Evolutionary conservation across 2,113 vertebrate species (phyloP).

Genomic region (Ammodytes dubius): DNA sequence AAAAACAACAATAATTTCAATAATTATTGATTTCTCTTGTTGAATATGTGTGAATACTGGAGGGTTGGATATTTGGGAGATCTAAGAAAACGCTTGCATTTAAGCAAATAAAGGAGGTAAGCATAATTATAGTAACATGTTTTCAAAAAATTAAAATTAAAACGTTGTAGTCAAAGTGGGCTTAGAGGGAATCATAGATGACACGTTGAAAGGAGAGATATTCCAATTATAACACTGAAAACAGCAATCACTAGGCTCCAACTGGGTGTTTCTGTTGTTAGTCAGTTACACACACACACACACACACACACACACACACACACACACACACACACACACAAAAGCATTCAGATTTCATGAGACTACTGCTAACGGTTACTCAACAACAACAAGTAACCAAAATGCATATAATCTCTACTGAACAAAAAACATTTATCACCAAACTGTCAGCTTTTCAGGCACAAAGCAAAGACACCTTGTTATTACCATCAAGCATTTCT

Average conservation of each 20-base stretch:
- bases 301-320: background rate
- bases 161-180: background rate
- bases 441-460: conserved; percentile 4
- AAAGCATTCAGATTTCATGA: background rate
- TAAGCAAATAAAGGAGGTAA: conserved; percentile 34
- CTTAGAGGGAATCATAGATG: conserved; percentile 22
- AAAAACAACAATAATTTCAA: conserved; percentile 36
- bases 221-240: conserved; percentile 42
- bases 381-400: conserved; percentile 17
- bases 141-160: conserved; percentile 29
- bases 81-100: conserved; percentile 4
- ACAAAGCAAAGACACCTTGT: conserved; percentile 19
- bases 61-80: background rate
- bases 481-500: conserved; percentile 25
- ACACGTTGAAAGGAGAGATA: conserved; percentile 13
- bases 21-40: conserved; percentile 32
- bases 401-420: conserved; percentile 10
- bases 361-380: background rate
- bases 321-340: background rate
- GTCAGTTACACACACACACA: background rate
- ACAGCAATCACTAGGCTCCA: background rate
- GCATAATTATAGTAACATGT: conserved; percentile 48
- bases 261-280: conserved; percentile 8
- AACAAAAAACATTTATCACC: conserved; percentile 3
- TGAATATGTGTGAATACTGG: background rate